Conservation (phyloP, 2,797 vertebrate species). For the Pantherophis vulpinus region DNA sequence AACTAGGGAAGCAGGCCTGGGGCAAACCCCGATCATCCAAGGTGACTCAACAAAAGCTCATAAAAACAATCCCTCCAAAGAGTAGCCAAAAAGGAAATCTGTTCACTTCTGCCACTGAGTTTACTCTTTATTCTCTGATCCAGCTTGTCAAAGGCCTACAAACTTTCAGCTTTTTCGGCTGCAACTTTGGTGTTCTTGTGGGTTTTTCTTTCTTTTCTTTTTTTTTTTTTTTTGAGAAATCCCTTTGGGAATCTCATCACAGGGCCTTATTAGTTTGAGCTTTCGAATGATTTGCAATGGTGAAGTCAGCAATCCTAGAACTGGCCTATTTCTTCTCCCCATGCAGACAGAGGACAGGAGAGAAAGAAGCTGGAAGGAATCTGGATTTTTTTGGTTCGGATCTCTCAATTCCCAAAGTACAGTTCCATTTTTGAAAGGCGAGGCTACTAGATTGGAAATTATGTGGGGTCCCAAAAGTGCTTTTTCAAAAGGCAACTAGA, state of each 20-base stretch:
- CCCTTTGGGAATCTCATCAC: background rate
- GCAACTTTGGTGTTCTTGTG: background rate
- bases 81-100: background rate
- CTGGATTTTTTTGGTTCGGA: background rate
- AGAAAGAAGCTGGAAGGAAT: no score
- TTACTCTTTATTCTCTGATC: no score
- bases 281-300: background rate
- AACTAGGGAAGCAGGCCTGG: background rate
- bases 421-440: fast-evolving
- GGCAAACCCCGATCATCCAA: background rate
- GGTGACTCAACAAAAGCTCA: background rate
- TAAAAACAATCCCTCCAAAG: background rate
- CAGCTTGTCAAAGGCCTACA: background rate
- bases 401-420: background rate
- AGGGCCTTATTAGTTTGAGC: background rate
- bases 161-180: background rate
- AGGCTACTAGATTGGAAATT: background rate
- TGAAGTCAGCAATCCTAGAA: background rate
- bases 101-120: background rate
- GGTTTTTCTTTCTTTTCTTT: background rate
- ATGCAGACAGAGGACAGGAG: background rate
- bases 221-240: background rate
- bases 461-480: background rate
- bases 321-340: no score
- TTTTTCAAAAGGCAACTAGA: background rate